Evolutionary conservation across 2,888 invertebrate species (phyloP), one percentile per base, ranked within the genome.

Genomic region (Mycalesis mineus): DNA sequence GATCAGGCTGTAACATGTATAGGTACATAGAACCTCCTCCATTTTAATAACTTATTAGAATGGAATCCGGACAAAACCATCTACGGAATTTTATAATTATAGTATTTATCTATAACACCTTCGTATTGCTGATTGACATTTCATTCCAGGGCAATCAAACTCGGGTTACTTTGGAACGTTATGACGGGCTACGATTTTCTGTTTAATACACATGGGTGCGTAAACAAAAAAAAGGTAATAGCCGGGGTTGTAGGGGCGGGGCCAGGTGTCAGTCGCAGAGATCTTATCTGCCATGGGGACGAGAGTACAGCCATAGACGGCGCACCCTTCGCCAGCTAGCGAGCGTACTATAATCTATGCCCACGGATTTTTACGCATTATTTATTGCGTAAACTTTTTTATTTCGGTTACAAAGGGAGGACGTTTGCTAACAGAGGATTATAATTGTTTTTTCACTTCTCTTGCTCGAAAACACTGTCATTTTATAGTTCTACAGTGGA

Each of bases 241-340:
- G 68, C 61, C 66, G 74, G 84, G 84, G 80, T 71, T 75, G 74
- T 60, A 61, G 67, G 76, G 88, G 88, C 85, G 87, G 78, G 75
- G 87, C 84, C 84, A 82, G 87, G 85, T 89, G 88, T 88, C 88
- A 84, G 67, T 62, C 70, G 77, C 88, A 87, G 72, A 77, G 87
- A 87, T 85, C 84, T 84, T 87, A 87, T 87, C 87, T 80, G 64
- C 66, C 72, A 67, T 67, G 65, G 66, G 71, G 68, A 66, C 68
- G 14, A 14, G 52, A 56, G 48, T 15, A 36, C 15, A 29, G 33
- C 45, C 47, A n/a, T 33, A 44, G 47, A 13, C 29, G 29, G 11
- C 15, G 4, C 50, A 51, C 50, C 50, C 50, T 51, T 29, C 50
- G 33, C 44, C 58, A 48, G 33, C 45, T 55, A 55, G 52, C 55